Evolutionary conservation across 1,140 invertebrate genomes (phyloP), one percentile per base, ranked within the genome.

Genomic region (Megalonaias nervosa): DNA sequence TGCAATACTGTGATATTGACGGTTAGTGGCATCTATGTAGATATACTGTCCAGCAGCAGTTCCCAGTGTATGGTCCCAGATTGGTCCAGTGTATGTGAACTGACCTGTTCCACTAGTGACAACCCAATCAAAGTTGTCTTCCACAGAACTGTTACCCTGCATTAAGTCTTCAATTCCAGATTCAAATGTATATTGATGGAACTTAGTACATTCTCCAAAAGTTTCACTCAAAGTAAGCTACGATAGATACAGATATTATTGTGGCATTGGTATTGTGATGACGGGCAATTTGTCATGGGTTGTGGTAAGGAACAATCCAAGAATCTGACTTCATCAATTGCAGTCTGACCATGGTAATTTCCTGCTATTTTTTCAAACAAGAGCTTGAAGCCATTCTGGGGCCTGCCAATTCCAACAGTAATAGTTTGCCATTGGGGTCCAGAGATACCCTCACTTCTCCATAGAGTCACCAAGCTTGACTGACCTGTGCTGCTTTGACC

Each of bases 1-100:
- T 1, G 85, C 80, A 71, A 77, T 84, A 58, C 82, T 77, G 60
- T 81, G 83, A 82, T 94, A 94, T 26, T 93, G 94, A 56, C 71
- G 80, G 70, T 82, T 31, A 19, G 84, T 81, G 2, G 86, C 79
- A 75, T 87, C 85, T 56, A 89, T 87, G 75, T 86, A 89, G 58
- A 90, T 31, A 75, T 87, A 90, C 62, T 85, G 86, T 58, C 91
- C 91, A 72, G 77, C 77, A 23, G 57, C 55, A n/a, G 82, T 82
- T 31, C 86, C 86, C 65, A 67, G 67, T 11, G 83, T 86, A 72
- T 89, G 86, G 65, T 89, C 86, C 70, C 80, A 79, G 15, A 73
- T 74, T 26, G 87, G 85, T n/a, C 85, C 84, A 19, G 81, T 83
- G 59, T 67, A 79, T 6, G 75, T 58, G 15, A 84, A 74, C 26